These are phyloP conservation scores for Diprion similis DNA, from an alignment of 1,140 invertebrate genomes.

Conservation along the genomic window DNA sequence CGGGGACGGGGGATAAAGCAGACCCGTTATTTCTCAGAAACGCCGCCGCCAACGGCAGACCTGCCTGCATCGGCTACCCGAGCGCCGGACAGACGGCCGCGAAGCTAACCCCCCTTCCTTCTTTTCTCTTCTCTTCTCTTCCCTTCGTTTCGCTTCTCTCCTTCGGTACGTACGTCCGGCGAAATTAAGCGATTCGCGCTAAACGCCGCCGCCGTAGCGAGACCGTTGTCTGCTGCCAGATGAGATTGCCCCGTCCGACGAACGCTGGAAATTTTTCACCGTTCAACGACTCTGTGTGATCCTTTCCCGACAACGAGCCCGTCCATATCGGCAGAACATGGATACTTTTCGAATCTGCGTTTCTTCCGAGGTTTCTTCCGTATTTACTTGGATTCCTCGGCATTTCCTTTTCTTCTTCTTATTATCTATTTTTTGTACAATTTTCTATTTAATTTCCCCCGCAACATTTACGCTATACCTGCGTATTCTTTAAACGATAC, in stretches of 20 bases:
- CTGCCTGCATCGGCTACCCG: slow-evolving; percentile 31
- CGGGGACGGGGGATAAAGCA: slow-evolving; percentile 45
- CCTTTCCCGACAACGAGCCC: too few relatives aligned
- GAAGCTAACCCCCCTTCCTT: background rate
- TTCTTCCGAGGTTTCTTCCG: too few relatives aligned
- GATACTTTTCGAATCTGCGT: too few relatives aligned
- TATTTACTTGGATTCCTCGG: too few relatives aligned
- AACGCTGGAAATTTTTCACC: background rate
- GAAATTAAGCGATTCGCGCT: slow-evolving; percentile 7
- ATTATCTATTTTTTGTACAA: too few relatives aligned
- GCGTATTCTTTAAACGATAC: too few relatives aligned
- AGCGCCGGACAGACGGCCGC: background rate
- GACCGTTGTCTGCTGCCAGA: too few relatives aligned
- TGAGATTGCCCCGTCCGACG: background rate
- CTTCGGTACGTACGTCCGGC: background rate
- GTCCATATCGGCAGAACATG: too few relatives aligned
- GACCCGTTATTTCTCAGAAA: slow-evolving; percentile 61
- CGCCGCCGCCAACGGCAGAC: slow-evolving; percentile 51
- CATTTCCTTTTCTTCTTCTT: too few relatives aligned
- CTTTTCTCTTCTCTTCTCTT: background rate
- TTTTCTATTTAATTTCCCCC: too few relatives aligned
- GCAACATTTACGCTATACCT: too few relatives aligned
- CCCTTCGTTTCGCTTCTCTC: background rate
- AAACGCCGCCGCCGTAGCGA: background rate
- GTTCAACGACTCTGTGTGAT: background rate